Conservation (phyloP, 2,888 invertebrate genomes). For the Diogma glabrata region DNA sequence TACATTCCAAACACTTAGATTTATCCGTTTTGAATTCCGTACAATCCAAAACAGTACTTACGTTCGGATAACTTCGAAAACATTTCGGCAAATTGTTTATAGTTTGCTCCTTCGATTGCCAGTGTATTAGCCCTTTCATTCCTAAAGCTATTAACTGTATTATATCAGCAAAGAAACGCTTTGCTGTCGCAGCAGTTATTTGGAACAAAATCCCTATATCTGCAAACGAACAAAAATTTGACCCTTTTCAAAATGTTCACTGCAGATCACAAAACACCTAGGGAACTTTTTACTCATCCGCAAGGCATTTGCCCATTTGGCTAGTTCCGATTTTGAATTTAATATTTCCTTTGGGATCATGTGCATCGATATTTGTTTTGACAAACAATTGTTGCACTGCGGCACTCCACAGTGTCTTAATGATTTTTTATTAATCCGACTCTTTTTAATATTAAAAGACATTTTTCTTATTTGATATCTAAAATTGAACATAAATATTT, state of each 20-base stretch:
- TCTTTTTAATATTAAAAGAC: too few relatives aligned
- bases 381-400: background rate
- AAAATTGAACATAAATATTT: too few relatives aligned
- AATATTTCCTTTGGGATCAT: background rate
- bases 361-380: background rate
- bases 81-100: background rate
- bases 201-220: background rate
- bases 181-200: background rate
- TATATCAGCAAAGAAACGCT: background rate
- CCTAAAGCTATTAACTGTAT: background rate
- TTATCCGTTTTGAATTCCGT: background rate
- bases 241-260: background rate
- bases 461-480: too few relatives aligned
- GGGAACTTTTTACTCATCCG: background rate
- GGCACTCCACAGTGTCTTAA: background rate
- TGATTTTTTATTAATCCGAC: background rate
- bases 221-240: background rate
- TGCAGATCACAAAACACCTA: background rate
- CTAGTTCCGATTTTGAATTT: background rate
- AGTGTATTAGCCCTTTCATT: background rate
- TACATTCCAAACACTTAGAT: background rate
- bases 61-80: background rate
- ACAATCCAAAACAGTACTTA: background rate
- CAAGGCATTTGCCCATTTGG: background rate
- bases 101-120: background rate